Evolutionary conservation across 2,797 vertebrate species (phyloP).

Genomic region (Sus cebifrons): DNA sequence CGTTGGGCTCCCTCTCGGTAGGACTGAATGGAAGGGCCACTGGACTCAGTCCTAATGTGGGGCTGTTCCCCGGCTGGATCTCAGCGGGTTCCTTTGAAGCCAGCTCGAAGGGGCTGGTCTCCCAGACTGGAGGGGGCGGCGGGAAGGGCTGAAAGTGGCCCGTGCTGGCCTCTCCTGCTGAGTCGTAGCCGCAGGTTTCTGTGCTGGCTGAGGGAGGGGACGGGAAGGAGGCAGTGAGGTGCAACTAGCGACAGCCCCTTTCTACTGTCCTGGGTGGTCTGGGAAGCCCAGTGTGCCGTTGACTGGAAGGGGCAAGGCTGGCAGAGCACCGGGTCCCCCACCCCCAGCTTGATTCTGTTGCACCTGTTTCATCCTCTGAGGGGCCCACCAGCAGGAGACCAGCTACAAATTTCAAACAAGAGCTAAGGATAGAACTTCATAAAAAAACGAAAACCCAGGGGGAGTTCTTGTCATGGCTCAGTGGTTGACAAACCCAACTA

Average conservation of each 20-base stretch:
- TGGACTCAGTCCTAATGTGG: constrained; percentile 91
- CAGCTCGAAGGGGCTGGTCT: constrained; percentile 94
- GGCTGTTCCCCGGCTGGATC: constrained; percentile 91
- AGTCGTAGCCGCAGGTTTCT: constrained; percentile 92
- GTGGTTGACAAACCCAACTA: too few relatives aligned
- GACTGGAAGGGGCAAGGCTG: not conserved
- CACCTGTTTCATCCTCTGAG: constrained; percentile 49
- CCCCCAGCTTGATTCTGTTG: constrained; percentile 41
- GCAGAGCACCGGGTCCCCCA: not conserved
- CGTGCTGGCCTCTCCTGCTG: constrained; percentile 89
- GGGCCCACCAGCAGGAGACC: not conserved
- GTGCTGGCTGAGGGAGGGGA: constrained; percentile 88
- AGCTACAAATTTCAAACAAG: constrained; percentile 55
- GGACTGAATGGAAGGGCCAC: constrained; percentile 89
- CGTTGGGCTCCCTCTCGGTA: constrained; percentile 88
- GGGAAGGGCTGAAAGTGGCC: constrained; percentile 93
- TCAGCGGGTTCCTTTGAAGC: constrained; percentile 92
- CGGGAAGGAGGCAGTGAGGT: constrained; percentile 77
- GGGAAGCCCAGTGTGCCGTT: not conserved
- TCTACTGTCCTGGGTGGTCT: not conserved
- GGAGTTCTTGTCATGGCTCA: too few relatives aligned
- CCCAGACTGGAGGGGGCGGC: constrained; percentile 92
- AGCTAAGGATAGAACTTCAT: constrained; percentile 43
- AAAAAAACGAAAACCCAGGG: not conserved
- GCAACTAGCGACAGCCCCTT: not conserved